Base-by-base conservation (phyloP, 35 echinoderm and acorn worm genomes). In the Lytechinus variegatus region DNA sequence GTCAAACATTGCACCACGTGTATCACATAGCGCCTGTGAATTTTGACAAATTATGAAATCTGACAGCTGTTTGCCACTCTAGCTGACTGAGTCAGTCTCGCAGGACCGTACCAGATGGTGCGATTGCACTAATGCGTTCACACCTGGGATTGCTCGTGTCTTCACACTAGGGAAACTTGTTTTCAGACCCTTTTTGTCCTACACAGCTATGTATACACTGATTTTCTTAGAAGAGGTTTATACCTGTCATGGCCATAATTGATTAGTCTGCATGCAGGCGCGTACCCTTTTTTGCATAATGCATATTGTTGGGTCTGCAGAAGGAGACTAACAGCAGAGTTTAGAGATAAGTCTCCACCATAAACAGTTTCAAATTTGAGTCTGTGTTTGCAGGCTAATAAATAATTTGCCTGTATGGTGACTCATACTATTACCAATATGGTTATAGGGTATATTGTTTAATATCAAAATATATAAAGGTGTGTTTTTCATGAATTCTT, bases 31-130 rank as follows among this genome's bases (percentile, higher is more conserved):
- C 19, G 66, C 12, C 66, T 79, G 66, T 79, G 66, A 79, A 79
- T 24, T 79, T 79, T 79, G 66, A 79, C 66, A 79, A 79, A 79
- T 79, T 79, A 79, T 79, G 66, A 79, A 24, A 79, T 79, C n/a
- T 24, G 19, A 79, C 66, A 79, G 66, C 66, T 79, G 66, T 19
- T 79, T 79, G 66, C n/a, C 66, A 24, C 66, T n/a, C 66, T 79
- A 19, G 4, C 66, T 44, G 14, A 79, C 6, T n/a, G n/a, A n/a
- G n/a, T 58, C 56, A 58, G 66, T 24, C 66, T 10, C 66, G 19
- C 66, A 79, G 6, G 3, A 79, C 19, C 5, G 16, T 79, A 24
- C 19, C 66, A 79, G 66, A 79, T 79, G 66, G 66, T 79, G 66
- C 19, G 19, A 79, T n/a, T 24, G 6, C 66, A 79, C 66, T 79